Evolutionary conservation across 2,113 vertebrate species (phyloP), one percentile per base, ranked within the genome.

Genomic region (Spheniscus mendiculus): DNA sequence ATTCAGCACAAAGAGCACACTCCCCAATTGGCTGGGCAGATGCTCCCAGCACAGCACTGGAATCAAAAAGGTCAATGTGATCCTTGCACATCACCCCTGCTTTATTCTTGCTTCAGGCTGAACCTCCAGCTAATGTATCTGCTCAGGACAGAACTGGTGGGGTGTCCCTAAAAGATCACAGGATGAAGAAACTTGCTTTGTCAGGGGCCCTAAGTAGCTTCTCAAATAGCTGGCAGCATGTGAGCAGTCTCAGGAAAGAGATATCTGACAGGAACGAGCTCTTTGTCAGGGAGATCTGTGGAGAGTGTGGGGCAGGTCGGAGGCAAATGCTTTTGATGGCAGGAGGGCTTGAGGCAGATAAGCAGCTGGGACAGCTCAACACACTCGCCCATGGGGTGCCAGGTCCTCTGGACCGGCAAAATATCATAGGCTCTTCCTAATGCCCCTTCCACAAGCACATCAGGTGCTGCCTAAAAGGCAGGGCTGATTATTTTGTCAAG

Each of bases 1-100:
- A 0, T 27, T 11, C 55, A 58, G 52, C 42, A 14, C 8, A 0
- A 6, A 10, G 32, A 40, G 38, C 53, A 22, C 21, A 0, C 5
- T 32, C 71, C 85, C 22, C 15, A 32, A 26, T 0, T 7, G 40
- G 23, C 42, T 16, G 61, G 25, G 50, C 36, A 36, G 47, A 5
- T 25, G 49, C 25, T 65, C 20, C 21, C 5, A 7, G 47, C 27
- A 30, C 3, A 19, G 5, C 40, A 3, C 47, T 6, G 44, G 70
- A 5, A 26, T 8, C 27, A 27, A 19, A 70, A n/a, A 15, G 52
- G 29, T 30, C 36, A 0, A 0, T 1, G 25, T 9, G 23, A 22
- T 11, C 36, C 59, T 34, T 9, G 12, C 55, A 45, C 50, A 11
- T 26, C 69, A 40, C 11, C 52, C 50, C 26, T 32, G 20, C 40